phyloP scores from a whole-genome alignment of 2,888 invertebrate species.

The Athripsodes cinereus region DNA sequence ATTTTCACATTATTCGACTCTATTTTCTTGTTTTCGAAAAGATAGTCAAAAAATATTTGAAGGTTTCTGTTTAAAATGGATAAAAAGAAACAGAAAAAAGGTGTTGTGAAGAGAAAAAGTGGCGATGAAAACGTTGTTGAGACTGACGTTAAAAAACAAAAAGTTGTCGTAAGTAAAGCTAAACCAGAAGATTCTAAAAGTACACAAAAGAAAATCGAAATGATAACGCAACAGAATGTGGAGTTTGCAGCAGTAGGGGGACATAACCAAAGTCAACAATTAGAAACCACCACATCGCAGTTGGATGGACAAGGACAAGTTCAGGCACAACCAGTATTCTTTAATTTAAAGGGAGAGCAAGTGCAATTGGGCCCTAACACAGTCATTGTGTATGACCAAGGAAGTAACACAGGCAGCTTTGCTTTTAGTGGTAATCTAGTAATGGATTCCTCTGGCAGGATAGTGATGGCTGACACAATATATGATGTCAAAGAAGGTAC shows the following conservation, averaged over 20 bases:
- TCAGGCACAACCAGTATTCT: conserved; percentile 47
- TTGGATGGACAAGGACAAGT: conserved; percentile 44
- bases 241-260: conserved; percentile 38
- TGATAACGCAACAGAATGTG: conserved; percentile 40
- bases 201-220: conserved; percentile 12
- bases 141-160: conserved; percentile 39
- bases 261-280: conserved; percentile 35
- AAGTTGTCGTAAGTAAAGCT: conserved; percentile 36
- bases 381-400: conserved; percentile 47
- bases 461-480: conserved; percentile 50
- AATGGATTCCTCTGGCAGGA: conserved; percentile 45
- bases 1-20: background rate
- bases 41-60: background rate
- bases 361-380: conserved; percentile 48
- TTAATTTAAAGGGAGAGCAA: conserved; percentile 45
- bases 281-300: conserved; percentile 29
- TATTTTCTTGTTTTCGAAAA: background rate
- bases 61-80: conserved; percentile 40
- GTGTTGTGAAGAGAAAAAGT: conserved; percentile 46
- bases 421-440: conserved; percentile 50
- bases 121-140: conserved; percentile 39
- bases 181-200: conserved; percentile 30
- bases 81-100: conserved; percentile 49
- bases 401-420: conserved; percentile 45
- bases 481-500: conserved; percentile 50